Base-by-base conservation (phyloP, 1,140 invertebrate species). In the Lasaia peninsularis region DNA sequence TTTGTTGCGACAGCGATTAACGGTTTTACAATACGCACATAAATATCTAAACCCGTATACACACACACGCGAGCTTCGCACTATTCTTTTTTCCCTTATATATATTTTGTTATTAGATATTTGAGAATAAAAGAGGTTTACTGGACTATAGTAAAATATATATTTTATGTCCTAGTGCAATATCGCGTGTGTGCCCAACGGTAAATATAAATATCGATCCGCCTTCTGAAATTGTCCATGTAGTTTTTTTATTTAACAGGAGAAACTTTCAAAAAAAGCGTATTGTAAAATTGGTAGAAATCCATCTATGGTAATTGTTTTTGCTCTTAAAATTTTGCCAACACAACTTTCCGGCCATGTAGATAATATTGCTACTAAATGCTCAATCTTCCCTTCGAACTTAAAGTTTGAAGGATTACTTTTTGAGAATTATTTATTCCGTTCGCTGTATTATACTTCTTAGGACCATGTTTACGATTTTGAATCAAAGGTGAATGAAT, bases 271-370 rank as follows among this genome's bases (percentile, higher is more conserved):
- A 14, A 12, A 14, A 28, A 37, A 40, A 40, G 12, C 35, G 35
- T 40, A 40, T 18, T 40, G 35, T 40, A 18, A 40, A 16, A 40
- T 40, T 40, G 35, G 8, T 7, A 9, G 14, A 56, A 66, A 31
- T 70, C 64, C 67, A 70, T 58, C 67, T 64, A 70, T 61, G 20
- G 52, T 58, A 52, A 24, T 62, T 59, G 55, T 60, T 49, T 65
- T 64, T 63, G 71, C 76, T 80, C 70, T 73, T 65, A 65, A 53
- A 75, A 67, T 71, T 71, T 75, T 71, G 80, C 76, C 80, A 82
- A 63, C 79, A 82, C 80, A 81, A 73, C 72, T 81, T 67, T 69
- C 64, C 67, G 75, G 75, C 75, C 73, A 82, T 65, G 56, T 75
- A 63, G 54, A 63, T 58, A 64, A 63, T 67, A 62, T 66, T 58